A percentile compares a stretch with the other conserved stretches of the same genome.
Evolutionary conservation across 2,888 invertebrate species (phyloP).

Genomic region (Acrocyrtus sp.): DNA sequence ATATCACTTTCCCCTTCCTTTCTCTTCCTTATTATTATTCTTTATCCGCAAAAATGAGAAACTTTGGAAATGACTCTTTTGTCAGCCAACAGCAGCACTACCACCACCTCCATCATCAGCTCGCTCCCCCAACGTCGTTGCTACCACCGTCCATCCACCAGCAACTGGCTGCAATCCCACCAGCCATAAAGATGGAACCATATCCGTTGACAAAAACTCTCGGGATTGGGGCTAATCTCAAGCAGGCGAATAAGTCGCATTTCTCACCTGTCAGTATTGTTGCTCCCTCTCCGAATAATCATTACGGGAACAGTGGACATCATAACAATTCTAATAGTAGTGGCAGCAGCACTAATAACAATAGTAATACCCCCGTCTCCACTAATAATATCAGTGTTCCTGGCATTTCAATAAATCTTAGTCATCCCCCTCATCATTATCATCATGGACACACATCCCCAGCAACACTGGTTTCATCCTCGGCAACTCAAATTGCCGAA

Average conservation of each 20-base stretch:
- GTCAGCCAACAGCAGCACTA: conserved; percentile 18
- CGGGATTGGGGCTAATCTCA: conserved; percentile 26
- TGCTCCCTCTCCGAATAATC: conserved; percentile 15
- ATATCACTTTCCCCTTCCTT: no score
- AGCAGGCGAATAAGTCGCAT: conserved; percentile 17
- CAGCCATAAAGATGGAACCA: conserved; percentile 26
- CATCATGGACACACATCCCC: neutral
- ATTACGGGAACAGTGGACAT: neutral
- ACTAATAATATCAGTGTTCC: neutral
- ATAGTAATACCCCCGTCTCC: conserved; percentile 3
- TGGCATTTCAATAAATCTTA: conserved; percentile 41
- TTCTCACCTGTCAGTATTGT: conserved; percentile 40
- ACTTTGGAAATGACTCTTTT: conserved; percentile 38
- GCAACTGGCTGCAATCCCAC: neutral
- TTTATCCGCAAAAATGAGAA: conserved; percentile 37
- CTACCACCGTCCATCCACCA: neutral
- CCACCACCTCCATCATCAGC: conserved; percentile 11
- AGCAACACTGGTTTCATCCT: neutral
- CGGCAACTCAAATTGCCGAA: neutral
- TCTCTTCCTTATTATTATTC: no score
- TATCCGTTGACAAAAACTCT: conserved; percentile 26
- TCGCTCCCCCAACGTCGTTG: neutral
- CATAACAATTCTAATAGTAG: neutral
- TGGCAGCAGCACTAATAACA: conserved; percentile 6
- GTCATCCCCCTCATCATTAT: conserved; percentile 10